Base-by-base conservation (phyloP, 2,797 vertebrate species). In the Zalophus californianus region DNA sequence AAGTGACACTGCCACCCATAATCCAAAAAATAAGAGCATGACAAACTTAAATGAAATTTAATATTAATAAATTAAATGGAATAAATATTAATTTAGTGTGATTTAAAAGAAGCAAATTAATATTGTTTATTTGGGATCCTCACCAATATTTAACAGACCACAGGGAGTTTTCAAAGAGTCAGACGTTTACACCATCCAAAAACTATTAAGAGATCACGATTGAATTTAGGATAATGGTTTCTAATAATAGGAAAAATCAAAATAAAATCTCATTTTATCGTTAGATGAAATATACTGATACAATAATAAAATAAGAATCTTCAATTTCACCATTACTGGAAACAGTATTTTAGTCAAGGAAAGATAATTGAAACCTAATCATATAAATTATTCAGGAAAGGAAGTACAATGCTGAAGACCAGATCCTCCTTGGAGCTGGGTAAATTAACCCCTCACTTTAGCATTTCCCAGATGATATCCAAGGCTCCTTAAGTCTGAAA, bases 321-420 rank as follows among this genome's bases (percentile, higher is more conserved):
- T 58, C 50, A 79, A 90, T 90, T 29, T 92, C 8, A 48, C 13
- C 18, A 29, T 18, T 68, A 12, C 9, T 66, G 5, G 21, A 82
- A 78, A 52, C 1, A 64, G 11, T 18, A n/a, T 14, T 60, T 70
- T 90, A 80, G 50, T 70, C 35, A 80, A 66, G 84, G 11, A 80
- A 95, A 44, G 15, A 92, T 44, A 80, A 58, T 72, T 96, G 56
- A 96, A 96, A 85, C 21, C 1, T 62, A 92, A 92, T 54, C 1
- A 16, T 13, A 88, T 80, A 87, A 90, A 87, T 96, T 96, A 75
- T 91, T 92, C 50, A 96, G 72, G 8, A 90, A 80, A 70, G 9
- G 25, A 84, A 73, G 25, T 66, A 68, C 50, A 86, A 3, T 20
- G 5, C 18, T 73, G 21, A 92, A 86, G 41, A 86, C 6, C 12